phyloP scores from a whole-genome alignment of 2,797 vertebrate species.

The Coreius guichenoti region DNA sequence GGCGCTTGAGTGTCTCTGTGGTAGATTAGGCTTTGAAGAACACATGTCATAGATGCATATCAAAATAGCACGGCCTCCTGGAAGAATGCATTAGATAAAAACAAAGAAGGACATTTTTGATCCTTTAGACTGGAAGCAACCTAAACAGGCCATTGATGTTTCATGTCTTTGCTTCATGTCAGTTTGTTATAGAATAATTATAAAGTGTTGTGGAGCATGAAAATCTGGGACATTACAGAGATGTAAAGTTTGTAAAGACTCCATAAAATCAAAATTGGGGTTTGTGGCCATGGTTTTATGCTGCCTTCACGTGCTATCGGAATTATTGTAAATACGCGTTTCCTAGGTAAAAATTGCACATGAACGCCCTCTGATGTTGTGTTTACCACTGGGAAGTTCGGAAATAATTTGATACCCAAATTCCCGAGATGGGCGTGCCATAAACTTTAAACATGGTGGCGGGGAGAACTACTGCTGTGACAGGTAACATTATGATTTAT shows the following conservation, averaged over 20 bases:
- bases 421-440: too few species aligned
- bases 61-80: constrained; percentile 25
- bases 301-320: too few species aligned
- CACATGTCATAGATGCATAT: constrained; percentile 40
- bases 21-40: constrained; percentile 40
- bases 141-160: constrained; percentile 42
- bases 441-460: too few species aligned
- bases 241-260: not conserved
- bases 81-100: constrained; percentile 37
- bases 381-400: too few species aligned
- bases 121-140: constrained; percentile 36
- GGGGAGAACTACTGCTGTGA: too few species aligned
- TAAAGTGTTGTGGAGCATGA: not conserved
- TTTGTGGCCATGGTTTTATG: not conserved
- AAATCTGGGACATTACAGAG: not conserved
- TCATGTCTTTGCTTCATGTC: constrained; percentile 46
- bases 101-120: constrained; percentile 44
- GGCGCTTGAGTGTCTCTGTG: constrained; percentile 18
- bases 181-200: constrained; percentile 29
- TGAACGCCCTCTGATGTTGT: too few species aligned
- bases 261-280: not conserved
- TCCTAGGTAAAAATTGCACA: too few species aligned
- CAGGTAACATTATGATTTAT: too few species aligned
- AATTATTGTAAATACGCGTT: too few species aligned
- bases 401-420: too few species aligned